Base-by-base conservation (phyloP, 2,888 invertebrate genomes). In the Suillia variegata region DNA sequence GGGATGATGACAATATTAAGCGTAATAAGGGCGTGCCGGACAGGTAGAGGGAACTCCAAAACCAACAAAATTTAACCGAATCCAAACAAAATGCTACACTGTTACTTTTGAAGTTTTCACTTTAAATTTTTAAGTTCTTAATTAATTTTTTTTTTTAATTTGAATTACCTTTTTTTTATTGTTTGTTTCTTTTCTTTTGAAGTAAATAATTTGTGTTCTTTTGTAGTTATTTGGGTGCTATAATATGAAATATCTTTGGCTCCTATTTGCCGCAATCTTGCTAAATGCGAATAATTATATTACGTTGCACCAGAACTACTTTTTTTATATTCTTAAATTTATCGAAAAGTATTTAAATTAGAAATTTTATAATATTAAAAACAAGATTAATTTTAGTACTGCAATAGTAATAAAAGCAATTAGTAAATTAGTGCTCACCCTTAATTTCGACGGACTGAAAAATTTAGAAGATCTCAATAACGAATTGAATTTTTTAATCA, bases 1-100 rank as follows among this genome's bases (percentile, higher is more conserved):
- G 90, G 90, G 91, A 75, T 75, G 69, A 69, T 62, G 78, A 88
- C 86, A 77, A 78, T 72, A 83, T 85, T 85, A 85, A 85, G 84
- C 86, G 84, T 71, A 78, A 78, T 75, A 78, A 73, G 80, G 81
- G 81, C 79, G 79, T 77, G 77, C 81, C 80, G 75, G 80, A 80
- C 80, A 81, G 80, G 80, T 80, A 80, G 81, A 80, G 80, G 80
- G 80, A 76, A 69, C 69, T 67, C 69, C 71, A 69, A 66, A 64
- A 33, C 18, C 48, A 62, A 56, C 59, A 60, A 45, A 48, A 53
- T n/a, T n/a, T n/a, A n/a, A 48, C 49, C 8, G 31, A 51, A 26
- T 18, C 47, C 17, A 24, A 53, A 51, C 18, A 58, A 45, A 17
- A 18, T 38, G 38, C 45, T 45, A 58, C 50, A 57, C 49, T 58